Evolutionary conservation across 2,113 vertebrate species (phyloP).

Genomic region (Xiphophorus couchianus): DNA sequence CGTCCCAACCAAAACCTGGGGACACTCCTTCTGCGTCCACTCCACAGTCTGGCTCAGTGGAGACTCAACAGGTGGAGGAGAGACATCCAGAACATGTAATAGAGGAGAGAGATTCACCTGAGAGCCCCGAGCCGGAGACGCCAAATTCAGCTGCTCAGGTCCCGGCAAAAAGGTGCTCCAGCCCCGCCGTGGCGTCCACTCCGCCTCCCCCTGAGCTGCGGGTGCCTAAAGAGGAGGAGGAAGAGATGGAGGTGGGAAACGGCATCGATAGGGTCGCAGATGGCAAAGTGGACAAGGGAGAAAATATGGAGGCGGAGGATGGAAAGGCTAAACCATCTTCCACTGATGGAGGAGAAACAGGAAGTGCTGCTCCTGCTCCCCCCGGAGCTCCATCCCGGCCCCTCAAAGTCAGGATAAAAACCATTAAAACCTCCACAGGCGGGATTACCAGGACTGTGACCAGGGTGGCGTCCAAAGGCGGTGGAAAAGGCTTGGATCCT

Average conservation of each 20-base stretch:
- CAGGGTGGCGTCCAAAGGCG: slow-evolving; percentile 85
- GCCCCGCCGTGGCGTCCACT: slow-evolving; percentile 66
- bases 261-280: slow-evolving; percentile 62
- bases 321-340: slow-evolving; percentile 54
- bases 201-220: slow-evolving; percentile 48
- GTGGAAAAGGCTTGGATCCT: slow-evolving; percentile 66
- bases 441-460: slow-evolving; percentile 94
- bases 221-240: slow-evolving; percentile 75
- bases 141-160: slow-evolving; percentile 63
- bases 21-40: slow-evolving; percentile 63
- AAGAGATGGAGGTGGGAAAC: slow-evolving; percentile 77
- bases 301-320: slow-evolving; percentile 71
- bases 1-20: slow-evolving; percentile 68
- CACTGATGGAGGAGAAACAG: slow-evolving; percentile 37
- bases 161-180: slow-evolving; percentile 72
- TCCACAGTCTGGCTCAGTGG: slow-evolving; percentile 52
- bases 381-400: slow-evolving; percentile 79
- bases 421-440: slow-evolving; percentile 92
- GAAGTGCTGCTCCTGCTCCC: slow-evolving; percentile 17
- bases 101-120: slow-evolving; percentile 83
- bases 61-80: slow-evolving; percentile 65
- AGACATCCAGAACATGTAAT: slow-evolving; percentile 79
- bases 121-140: slow-evolving; percentile 82
- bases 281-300: slow-evolving; percentile 75
- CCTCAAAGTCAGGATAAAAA: slow-evolving; percentile 96